Evolutionary conservation across 1,140 invertebrate species (phyloP), one percentile per base, ranked within the genome.

Genomic region (Battus philenor): DNA sequence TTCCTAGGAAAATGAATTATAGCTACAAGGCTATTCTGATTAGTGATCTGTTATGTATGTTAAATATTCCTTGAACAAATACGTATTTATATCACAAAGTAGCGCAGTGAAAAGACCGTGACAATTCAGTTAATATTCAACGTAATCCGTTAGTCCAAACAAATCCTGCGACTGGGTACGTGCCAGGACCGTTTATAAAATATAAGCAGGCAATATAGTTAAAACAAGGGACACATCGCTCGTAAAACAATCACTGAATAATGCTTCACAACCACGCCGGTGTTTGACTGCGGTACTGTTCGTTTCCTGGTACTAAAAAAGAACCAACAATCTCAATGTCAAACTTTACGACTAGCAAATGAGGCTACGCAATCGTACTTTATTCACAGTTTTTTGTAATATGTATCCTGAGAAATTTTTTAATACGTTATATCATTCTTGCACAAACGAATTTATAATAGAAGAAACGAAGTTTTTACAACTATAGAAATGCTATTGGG

Each of bases 301-400:
- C 50, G 68, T 71, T 80, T 79, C 75, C 76, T 68, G 70, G 63
- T 64, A 65, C 58, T 82, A 78, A 82, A 76, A 67, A 54, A 68
- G 61, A 71, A 61, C 68, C 60, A 76, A 82, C 72, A 69, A 59
- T 67, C 62, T 70, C 78, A 82, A 82, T 82, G 78, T 65, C 78
- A 75, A 54, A 62, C 47, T 79, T 79, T 76, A 82, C 55, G 71
- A 70, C 47, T 56, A 55, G 51, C 45, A 68, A 59, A 68, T 68
- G 57, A 66, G 58, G 52, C 64, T 48, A 55, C n/a, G n/a, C n/a
- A n/a, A n/a, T n/a, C n/a, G n/a, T n/a, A n/a, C n/a, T n/a, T n/a
- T n/a, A n/a, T n/a, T n/a, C n/a, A n/a, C n/a, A n/a, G n/a, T n/a
- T n/a, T n/a, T n/a, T n/a, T n/a, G n/a, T n/a, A n/a, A n/a, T n/a